Percentiles rank a stretch among this genome's conserved stretches.
Conservation (phyloP, 2,113 vertebrate genomes). For the Taxidea taxus region DNA sequence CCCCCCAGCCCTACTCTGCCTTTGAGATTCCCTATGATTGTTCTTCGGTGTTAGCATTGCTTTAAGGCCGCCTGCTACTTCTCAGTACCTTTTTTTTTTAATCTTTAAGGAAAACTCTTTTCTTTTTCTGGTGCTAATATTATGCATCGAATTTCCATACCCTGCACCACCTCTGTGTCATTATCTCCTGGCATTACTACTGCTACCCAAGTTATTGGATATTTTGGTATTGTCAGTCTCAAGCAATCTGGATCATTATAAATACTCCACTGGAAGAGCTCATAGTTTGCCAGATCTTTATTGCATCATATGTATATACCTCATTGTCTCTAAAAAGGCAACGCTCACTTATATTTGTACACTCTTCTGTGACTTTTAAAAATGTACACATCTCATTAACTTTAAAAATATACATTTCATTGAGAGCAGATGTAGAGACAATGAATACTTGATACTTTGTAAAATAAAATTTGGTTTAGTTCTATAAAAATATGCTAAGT, state of each 20-base stretch:
- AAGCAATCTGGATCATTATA: not conserved
- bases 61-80: not conserved
- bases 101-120: not conserved
- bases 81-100: not conserved
- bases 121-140: not conserved
- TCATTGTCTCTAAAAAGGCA: not conserved
- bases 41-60: not conserved
- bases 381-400: not conserved
- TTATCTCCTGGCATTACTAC: not conserved
- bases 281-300: not conserved
- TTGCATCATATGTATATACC: not conserved
- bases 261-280: not conserved
- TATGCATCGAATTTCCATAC: not conserved
- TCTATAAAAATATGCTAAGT: not conserved
- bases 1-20: not conserved
- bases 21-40: not conserved
- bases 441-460: not conserved
- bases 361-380: not conserved
- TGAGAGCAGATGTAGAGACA: not conserved
- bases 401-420: not conserved
- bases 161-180: no score
- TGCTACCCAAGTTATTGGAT: not conserved
- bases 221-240: not conserved
- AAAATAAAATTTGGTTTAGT: not conserved
- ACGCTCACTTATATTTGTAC: not conserved